Percentiles rank a stretch among this genome's conserved stretches.
Conservation (phyloP, 2,113 vertebrate genomes). For the Eretmochelys imbricata region DNA sequence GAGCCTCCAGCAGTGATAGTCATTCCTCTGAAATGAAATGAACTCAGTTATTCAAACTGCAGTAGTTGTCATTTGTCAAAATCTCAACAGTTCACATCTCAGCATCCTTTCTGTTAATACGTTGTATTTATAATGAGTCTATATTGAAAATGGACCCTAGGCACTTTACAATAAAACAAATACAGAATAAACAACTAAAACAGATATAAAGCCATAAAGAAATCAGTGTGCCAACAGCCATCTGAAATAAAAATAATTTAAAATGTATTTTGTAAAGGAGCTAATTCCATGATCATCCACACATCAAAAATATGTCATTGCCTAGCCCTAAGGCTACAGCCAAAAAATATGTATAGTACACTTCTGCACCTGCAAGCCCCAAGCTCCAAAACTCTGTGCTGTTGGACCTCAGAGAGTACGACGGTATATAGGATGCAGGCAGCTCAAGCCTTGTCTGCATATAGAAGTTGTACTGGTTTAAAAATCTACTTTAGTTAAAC, state of each 20-base stretch:
- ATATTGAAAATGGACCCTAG: constrained; percentile 32
- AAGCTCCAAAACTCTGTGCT: not conserved
- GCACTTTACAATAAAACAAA: constrained; percentile 51
- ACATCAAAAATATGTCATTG: constrained; percentile 12
- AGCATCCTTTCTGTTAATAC: constrained; percentile 12
- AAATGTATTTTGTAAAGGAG: not conserved
- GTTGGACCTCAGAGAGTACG: not conserved
- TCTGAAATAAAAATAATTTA: not conserved
- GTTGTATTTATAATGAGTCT: constrained; percentile 46
- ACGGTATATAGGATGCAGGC: constrained; percentile 1
- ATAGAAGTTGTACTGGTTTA: not conserved
- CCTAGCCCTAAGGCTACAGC: constrained; percentile 15
- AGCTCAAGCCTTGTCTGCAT: not conserved
- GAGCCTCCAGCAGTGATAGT: constrained; percentile 59
- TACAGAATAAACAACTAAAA: constrained; percentile 10
- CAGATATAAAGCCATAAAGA: not conserved
- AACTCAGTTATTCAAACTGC: constrained; percentile 3
- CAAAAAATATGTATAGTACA: not conserved
- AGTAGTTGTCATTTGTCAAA: constrained; percentile 57
- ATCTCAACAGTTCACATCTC: constrained; percentile 32
- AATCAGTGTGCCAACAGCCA: constrained; percentile 3
- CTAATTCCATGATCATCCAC: constrained; percentile 34
- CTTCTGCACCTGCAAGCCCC: constrained; percentile 47
- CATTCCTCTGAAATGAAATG: constrained; percentile 55
- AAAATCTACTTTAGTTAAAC: not conserved